phyloP scores from a whole-genome alignment of 2,113 vertebrate genomes.

The Odocoileus virginianus region DNA sequence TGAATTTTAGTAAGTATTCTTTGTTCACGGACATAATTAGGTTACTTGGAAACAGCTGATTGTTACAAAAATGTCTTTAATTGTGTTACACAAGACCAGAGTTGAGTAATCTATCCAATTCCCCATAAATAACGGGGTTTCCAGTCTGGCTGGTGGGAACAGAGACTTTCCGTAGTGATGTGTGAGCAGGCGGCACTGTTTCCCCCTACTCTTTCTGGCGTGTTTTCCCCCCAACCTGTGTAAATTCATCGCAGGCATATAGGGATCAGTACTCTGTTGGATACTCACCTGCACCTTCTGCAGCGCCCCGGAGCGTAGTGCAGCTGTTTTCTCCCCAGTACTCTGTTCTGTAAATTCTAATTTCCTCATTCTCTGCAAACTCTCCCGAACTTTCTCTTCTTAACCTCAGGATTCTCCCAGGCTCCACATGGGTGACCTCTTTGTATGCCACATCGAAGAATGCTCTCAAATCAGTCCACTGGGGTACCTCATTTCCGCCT shows the following conservation, averaged over 20 bases:
- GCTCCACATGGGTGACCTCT: neutral
- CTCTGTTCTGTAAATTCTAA: neutral
- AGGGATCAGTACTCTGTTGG: neutral
- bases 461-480: neutral
- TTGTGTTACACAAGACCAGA: neutral
- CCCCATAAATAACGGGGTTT: neutral
- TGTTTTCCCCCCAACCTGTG: neutral
- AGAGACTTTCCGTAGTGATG: neutral
- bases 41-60: neutral
- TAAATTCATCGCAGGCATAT: neutral
- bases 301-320: accelerated
- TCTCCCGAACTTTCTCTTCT: neutral
- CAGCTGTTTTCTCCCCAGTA: neutral
- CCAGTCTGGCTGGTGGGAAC: neutral
- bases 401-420: neutral
- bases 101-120: neutral
- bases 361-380: neutral
- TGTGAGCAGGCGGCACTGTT: neutral
- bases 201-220: neutral
- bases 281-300: neutral
- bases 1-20: neutral
- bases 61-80: neutral
- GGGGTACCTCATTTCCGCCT: accelerated
- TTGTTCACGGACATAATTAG: neutral
- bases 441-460: neutral